Percentiles rank a stretch among this genome's conserved stretches.
Conservation (phyloP, 2,888 invertebrate species). For the Eupithecia inturbata region DNA sequence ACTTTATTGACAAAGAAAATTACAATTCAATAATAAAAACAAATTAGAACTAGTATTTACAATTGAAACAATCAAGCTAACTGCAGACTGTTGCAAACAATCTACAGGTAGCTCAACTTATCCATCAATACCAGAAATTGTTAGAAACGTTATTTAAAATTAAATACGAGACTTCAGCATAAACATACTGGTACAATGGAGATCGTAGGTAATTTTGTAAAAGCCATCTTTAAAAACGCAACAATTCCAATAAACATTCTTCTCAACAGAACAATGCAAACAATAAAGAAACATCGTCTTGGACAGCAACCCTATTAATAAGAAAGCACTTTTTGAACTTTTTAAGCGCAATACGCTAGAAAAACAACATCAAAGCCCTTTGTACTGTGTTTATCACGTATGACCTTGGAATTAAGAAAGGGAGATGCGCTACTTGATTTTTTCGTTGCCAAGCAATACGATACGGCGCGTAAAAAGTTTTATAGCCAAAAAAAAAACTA, state of each 20-base stretch:
- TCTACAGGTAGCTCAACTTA: no score
- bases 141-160: no score
- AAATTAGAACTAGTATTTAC: no score
- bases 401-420: conserved; percentile 23
- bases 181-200: not conserved
- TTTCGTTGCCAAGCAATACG: not conserved
- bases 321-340: conserved; percentile 55
- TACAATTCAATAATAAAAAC: no score
- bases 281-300: conserved; percentile 24
- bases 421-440: not conserved
- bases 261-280: conserved; percentile 14
- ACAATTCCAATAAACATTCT: conserved; percentile 38
- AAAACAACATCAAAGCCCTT: conserved; percentile 60
- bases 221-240: conserved; percentile 7
- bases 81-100: no score
- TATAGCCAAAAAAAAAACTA: no score
- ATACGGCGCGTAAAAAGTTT: no score
- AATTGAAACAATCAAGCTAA: no score
- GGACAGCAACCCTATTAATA: conserved; percentile 44
- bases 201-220: not conserved
- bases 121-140: no score
- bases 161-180: not conserved
- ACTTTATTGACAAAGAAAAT: no score
- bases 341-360: conserved; percentile 53
- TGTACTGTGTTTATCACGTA: conserved; percentile 63